Evolutionary conservation across 2,797 vertebrate genomes (phyloP).

Genomic region (Phaenicophaeus curvirostris): DNA sequence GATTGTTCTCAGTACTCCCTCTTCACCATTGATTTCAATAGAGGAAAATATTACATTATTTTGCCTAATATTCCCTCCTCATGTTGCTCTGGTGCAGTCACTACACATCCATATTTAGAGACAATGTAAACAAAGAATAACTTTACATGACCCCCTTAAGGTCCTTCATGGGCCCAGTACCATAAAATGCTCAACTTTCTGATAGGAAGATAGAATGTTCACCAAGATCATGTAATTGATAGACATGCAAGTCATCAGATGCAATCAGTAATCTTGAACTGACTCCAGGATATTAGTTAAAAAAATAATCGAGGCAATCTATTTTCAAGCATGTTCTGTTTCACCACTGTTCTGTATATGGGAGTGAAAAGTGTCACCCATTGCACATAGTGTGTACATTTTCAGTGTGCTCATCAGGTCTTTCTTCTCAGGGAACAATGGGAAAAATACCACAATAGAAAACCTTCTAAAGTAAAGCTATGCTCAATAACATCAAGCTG

Average conservation of each 20-base stretch:
- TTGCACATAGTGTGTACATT: slow-evolving; percentile 17
- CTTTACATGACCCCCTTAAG: not conserved
- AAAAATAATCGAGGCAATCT: not conserved
- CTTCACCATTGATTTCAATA: not conserved
- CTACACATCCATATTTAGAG: not conserved
- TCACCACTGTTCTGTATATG: slow-evolving; percentile 26
- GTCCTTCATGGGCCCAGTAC: not conserved
- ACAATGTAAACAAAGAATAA: not conserved
- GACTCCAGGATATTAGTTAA: not conserved
- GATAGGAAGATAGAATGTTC: not conserved
- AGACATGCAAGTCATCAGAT: not conserved
- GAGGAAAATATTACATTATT: not conserved
- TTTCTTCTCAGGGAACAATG: slow-evolving; percentile 71
- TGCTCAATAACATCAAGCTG: slow-evolving; percentile 72
- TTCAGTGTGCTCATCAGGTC: slow-evolving; percentile 65
- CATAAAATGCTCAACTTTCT: not conserved
- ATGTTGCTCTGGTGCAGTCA: not conserved
- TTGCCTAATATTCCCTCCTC: not conserved
- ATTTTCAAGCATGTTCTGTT: slow-evolving; percentile 55
- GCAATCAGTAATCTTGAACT: not conserved
- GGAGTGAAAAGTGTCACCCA: slow-evolving; percentile 49
- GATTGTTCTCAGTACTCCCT: rapidly evolving
- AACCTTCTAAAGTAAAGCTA: slow-evolving; percentile 69
- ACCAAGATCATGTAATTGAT: not conserved
- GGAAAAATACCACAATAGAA: slow-evolving; percentile 68